phyloP scores from a whole-genome alignment of 2,888 invertebrate genomes.

The Tineola bisselliella region DNA sequence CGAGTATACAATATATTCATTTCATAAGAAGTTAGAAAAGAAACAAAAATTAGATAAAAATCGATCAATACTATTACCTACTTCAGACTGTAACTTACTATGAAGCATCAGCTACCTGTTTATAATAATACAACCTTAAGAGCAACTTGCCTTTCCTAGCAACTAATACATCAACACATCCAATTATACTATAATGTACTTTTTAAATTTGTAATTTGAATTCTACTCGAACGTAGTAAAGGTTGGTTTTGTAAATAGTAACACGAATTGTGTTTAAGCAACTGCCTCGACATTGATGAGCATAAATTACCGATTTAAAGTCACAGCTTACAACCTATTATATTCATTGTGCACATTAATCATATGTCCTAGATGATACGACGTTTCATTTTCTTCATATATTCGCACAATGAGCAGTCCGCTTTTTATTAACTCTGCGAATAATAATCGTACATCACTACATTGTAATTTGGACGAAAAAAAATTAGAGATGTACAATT shows the following conservation, averaged over 20 bases:
- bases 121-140: conserved; percentile 41
- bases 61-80: too few relatives aligned
- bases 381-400: conserved; percentile 16
- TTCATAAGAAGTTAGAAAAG: too few relatives aligned
- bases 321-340: conserved; percentile 16
- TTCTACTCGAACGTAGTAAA: conserved; percentile 2
- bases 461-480: too few relatives aligned
- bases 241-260: background rate
- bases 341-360: conserved; percentile 20
- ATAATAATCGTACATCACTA: too few relatives aligned
- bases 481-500: too few relatives aligned
- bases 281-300: conserved; percentile 15
- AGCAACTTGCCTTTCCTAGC: conserved; percentile 28
- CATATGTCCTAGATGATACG: conserved; percentile 2
- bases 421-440: background rate
- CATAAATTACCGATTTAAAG: conserved; percentile 15
- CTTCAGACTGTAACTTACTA: conserved; percentile 29
- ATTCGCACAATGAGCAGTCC: conserved; percentile 30
- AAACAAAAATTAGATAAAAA: too few relatives aligned
- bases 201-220: background rate
- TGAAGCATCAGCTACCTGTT: conserved; percentile 33
- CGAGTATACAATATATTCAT: too few relatives aligned
- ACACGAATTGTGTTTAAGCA: background rate
- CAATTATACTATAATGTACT: background rate
- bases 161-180: conserved; percentile 5